A percentile compares a stretch with the other conserved stretches of the same genome.
Evolutionary conservation across 2,113 vertebrate genomes (phyloP).

Genomic region (Myocastor coypus): DNA sequence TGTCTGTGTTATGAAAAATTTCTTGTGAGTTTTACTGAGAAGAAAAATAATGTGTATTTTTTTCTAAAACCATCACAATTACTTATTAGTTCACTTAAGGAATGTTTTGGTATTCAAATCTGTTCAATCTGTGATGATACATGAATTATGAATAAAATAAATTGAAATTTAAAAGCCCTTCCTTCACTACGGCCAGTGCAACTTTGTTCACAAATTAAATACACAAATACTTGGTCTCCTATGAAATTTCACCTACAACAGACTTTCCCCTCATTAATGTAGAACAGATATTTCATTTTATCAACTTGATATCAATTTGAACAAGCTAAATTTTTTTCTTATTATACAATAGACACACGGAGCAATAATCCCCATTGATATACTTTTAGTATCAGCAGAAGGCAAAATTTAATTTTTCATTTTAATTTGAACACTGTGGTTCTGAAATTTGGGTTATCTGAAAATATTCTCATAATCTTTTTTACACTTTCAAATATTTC

Average conservation of each 20-base stretch:
- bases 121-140: not conserved
- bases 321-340: not conserved
- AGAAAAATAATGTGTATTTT: not conserved
- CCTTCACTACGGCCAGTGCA: not conserved
- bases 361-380: no score
- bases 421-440: not conserved
- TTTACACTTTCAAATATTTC: not conserved
- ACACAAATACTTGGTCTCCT: not conserved
- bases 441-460: not conserved
- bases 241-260: not conserved
- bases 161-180: not conserved
- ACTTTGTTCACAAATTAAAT: not conserved
- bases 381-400: not conserved
- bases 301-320: not conserved
- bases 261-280: not conserved
- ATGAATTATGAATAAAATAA: not conserved
- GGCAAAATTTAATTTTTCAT: not conserved
- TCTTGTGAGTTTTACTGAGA: constrained; percentile 15
- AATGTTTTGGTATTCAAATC: not conserved
- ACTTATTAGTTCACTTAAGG: not conserved
- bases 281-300: not conserved
- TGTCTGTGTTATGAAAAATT: not conserved
- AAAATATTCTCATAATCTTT: not conserved
- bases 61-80: not conserved
- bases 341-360: not conserved